A percentile compares a stretch with the other conserved stretches of the same genome.
Conservation (phyloP, 1,140 invertebrate species). For the Scaptodrosophila lebanonensis region DNA sequence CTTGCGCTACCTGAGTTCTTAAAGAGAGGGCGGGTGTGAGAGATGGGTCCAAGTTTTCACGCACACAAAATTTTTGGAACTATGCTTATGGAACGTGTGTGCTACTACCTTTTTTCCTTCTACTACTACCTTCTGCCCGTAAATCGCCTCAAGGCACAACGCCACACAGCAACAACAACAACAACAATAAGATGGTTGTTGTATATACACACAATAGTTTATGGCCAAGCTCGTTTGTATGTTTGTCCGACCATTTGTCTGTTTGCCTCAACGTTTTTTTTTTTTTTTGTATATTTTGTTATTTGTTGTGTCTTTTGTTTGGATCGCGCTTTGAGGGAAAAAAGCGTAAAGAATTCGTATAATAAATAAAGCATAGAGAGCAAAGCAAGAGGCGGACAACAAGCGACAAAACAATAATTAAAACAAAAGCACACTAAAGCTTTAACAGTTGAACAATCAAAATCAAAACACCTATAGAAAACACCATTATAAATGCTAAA, state of each 20-base stretch:
- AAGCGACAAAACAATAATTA: constrained; percentile 48
- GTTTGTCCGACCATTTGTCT: constrained; percentile 20
- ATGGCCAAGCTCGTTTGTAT: constrained; percentile 47
- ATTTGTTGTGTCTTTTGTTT: too few species aligned
- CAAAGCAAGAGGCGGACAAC: constrained; percentile 13
- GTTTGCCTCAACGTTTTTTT: constrained; percentile 44
- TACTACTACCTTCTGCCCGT: not conserved
- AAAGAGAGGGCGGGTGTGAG: too few species aligned
- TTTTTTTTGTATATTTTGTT: too few species aligned
- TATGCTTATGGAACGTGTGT: too few species aligned
- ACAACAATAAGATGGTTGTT: too few species aligned
- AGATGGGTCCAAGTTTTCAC: too few species aligned
- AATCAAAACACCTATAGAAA: constrained; percentile 1
- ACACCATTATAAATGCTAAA: constrained; percentile 37
- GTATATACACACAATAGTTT: too few species aligned
- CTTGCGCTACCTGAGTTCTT: too few species aligned
- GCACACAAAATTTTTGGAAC: too few species aligned
- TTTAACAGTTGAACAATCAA: constrained; percentile 7
- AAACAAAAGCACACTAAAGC: constrained; percentile 33
- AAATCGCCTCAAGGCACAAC: constrained; percentile 41
- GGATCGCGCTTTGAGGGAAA: not conserved
- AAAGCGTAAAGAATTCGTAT: constrained; percentile 50
- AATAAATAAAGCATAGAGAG: constrained; percentile 3
- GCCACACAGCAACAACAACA: constrained; percentile 42
- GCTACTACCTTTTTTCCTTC: too few species aligned